Base-by-base conservation (phyloP, 2,113 vertebrate species). In the Chitala chitala region DNA sequence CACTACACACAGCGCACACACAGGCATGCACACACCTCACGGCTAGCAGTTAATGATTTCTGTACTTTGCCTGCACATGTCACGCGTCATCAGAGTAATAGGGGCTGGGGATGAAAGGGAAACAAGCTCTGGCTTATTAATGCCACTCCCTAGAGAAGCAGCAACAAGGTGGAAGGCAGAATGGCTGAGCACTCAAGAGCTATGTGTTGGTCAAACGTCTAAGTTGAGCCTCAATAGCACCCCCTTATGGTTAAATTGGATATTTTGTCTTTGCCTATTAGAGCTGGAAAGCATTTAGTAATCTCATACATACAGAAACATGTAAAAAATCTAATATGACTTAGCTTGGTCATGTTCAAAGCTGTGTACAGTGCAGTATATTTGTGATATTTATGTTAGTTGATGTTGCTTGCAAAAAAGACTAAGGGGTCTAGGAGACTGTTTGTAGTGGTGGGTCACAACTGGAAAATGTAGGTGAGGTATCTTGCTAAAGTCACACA, bases 361-460 rank as follows among this genome's bases (percentile, higher is more conserved):
- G 76, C 64, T 70, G 61, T 6, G 88, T 86, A 84, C 75, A 72
- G 81, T 80, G 75, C 4, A 55, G 13, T 2, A 6, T 3, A 55
- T 55, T 7, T n/a, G 6, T 55, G n/a, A n/a, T 55, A 55, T 55
- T 55, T n/a, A 20, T 55, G 53, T 22, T 3, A 22, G 53, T 2
- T 55, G 53, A 55, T 55, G 53, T 55, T n/a, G 13, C 53, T 3
- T 15, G 2, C 7, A 1, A 51, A 2, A 20, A 55, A 5, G 22
- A n/a, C 15, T 22, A 55, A 22, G 7, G 53, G 3, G 20, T 6
- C 20, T 4, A n/a, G 17, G 3, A 54, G 20, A 8, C 20, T n/a
- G 4, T 9, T 54, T 9, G 51, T 9, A 54, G 20, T 6, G 4
- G 17, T 54, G 4, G 9, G 22, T 55, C n/a, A 7, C 6, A 7